phyloP scores from a whole-genome alignment of 37 sponge, comb jelly and placozoan genomes.

The Cladorhizidae sp. region DNA sequence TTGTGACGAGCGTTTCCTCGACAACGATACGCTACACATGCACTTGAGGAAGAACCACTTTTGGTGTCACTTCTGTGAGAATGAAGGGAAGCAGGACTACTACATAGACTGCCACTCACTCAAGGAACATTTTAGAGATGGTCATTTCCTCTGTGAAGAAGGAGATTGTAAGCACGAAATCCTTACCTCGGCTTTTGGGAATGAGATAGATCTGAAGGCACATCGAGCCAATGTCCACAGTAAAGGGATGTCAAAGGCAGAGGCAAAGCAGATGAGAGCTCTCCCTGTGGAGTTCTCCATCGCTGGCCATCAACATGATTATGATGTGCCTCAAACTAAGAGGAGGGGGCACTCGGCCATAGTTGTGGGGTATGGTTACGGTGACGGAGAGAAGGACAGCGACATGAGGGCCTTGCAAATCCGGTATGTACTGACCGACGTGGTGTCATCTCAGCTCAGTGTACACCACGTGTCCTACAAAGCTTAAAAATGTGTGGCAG shows the following conservation, averaged over 20 bases:
- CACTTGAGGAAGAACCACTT: conserved; percentile 88
- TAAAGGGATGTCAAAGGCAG: conserved; percentile 62
- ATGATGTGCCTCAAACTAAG: background rate
- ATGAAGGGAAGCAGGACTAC: conserved; percentile 79
- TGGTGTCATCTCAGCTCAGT: no score
- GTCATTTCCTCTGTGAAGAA: conserved; percentile 88
- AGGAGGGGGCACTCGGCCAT: conserved; percentile 2
- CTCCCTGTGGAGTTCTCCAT: conserved; percentile 61
- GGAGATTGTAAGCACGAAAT: conserved; percentile 73
- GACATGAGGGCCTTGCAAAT: background rate
- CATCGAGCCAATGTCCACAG: conserved; percentile 68
- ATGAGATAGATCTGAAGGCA: conserved; percentile 82
- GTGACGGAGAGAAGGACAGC: background rate
- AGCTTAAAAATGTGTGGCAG: no score
- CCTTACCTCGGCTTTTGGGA: conserved; percentile 70
- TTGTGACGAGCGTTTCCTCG: conserved; percentile 84
- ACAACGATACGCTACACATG: conserved; percentile 75
- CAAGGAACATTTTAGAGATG: conserved; percentile 65
- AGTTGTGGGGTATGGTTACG: background rate
- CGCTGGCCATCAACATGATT: background rate
- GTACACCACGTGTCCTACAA: background rate
- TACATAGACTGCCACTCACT: conserved; percentile 54
- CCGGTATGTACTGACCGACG: no score
- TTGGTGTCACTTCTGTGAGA: conserved; percentile 93
- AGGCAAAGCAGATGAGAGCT: conserved; percentile 61